Percentiles rank a stretch among this genome's conserved stretches.
Evolutionary conservation across 1,140 invertebrate genomes (phyloP).

Genomic region (Thaumetopoea pityocampa): DNA sequence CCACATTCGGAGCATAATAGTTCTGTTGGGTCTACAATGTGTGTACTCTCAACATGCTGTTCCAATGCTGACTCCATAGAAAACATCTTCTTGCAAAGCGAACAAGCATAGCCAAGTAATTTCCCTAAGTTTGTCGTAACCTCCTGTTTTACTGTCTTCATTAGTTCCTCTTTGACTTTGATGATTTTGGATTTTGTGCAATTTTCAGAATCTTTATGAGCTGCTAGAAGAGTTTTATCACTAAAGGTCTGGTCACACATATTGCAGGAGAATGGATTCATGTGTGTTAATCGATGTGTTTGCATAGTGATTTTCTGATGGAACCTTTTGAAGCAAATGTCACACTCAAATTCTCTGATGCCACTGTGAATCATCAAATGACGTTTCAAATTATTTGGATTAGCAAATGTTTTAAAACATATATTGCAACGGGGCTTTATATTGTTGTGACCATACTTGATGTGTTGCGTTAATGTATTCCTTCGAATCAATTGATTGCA

Average conservation of each 20-base stretch:
- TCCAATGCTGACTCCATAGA: conserved; percentile 59
- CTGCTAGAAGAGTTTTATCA: conserved; percentile 34
- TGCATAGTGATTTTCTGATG: conserved; percentile 73
- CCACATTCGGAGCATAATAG: conserved; percentile 48
- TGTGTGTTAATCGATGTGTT: conserved; percentile 64
- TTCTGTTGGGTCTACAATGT: conserved; percentile 47
- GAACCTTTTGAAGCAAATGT: conserved; percentile 67
- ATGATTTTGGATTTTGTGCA: conserved; percentile 45
- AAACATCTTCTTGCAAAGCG: conserved; percentile 74
- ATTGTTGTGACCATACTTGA: conserved; percentile 70
- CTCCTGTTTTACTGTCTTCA: conserved; percentile 58
- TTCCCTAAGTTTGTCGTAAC: conserved; percentile 52
- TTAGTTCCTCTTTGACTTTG: conserved; percentile 55
- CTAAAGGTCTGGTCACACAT: conserved; percentile 56
- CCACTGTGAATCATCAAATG: conserved; percentile 79
- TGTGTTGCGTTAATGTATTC: conserved; percentile 70
- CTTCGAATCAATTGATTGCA: conserved; percentile 64
- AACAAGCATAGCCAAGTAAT: conserved; percentile 67
- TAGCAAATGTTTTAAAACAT: conserved; percentile 77
- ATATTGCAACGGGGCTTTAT: conserved; percentile 73
- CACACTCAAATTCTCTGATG: conserved; percentile 75
- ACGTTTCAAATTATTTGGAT: conserved; percentile 77
- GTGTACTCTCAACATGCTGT: conserved; percentile 63
- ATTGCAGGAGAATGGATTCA: conserved; percentile 53
- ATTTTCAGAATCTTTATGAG: conserved; percentile 49